Evolutionary conservation across 2,113 vertebrate species (phyloP), one percentile per base, ranked within the genome.

Genomic region (Sinocyclocheilus maitianheensis): DNA sequence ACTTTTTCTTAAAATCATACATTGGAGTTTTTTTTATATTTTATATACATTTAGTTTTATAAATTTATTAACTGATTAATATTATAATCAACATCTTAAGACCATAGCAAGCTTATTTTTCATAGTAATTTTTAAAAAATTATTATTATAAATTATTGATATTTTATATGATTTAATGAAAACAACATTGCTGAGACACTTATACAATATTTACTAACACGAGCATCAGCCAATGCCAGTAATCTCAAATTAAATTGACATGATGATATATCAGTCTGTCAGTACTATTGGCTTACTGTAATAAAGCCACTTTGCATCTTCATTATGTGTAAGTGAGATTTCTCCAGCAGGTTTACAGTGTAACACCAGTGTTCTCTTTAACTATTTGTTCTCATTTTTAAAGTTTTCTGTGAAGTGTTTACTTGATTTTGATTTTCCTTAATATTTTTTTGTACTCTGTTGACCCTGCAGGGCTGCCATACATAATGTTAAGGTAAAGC

Each of bases 401-500:
- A 74, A 43, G 34, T 3, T 72, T 37, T 5, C 8, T 22, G 34
- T 22, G 2, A 48, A 51, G 2, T 18, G 34, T 18, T 43, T 20
- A 30, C n/a, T 7, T 46, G 30, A 34, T 46, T 10, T 43, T 9
- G 43, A 43, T 16, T 53, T 0, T 55, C n/a, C 48, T 77, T 77
- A 51, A 71, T 40, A 5, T 9, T 11, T 77, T 46, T 30, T 67
- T 26, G 4, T 30, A 1, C 48, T 7, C 4, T 51, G 12, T 51
- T 51, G 48, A 51, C 48, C 24, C 88, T 82, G 1, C 94, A 99
- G 97, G 96, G 95, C 97, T 95, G 92, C 95, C 85, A 93, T 96
- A 93, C 96, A 93, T 94, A 97, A 99, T 99, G 98, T 96, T 95
- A 96, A 97, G 96, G 95, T 98, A 95, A 99, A 96, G 94, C 97